phyloP scores from a whole-genome alignment of 2,113 vertebrate genomes.

The Spheniscus mendiculus region DNA sequence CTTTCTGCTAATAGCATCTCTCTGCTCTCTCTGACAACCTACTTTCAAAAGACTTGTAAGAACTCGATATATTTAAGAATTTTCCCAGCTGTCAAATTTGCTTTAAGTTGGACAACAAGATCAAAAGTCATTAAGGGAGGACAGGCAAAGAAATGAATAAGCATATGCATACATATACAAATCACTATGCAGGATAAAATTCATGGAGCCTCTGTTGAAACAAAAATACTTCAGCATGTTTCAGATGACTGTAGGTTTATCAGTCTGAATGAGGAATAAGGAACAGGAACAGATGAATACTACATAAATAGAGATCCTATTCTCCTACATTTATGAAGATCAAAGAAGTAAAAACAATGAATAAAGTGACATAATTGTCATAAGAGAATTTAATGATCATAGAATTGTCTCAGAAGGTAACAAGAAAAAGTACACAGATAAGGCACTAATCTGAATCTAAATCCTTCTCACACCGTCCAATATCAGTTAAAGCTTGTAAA shows the following conservation, averaged over 20 bases:
- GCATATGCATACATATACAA: neutral
- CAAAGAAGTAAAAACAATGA: neutral
- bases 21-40: conserved; percentile 38
- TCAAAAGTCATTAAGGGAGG: conserved; percentile 49
- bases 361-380: conserved; percentile 13
- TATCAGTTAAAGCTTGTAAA: neutral
- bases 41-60: conserved; percentile 35
- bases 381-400: neutral
- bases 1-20: conserved; percentile 40
- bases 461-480: neutral
- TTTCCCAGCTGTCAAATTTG: conserved; percentile 45
- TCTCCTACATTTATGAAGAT: conserved; percentile 25
- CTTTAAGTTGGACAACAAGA: conserved; percentile 49
- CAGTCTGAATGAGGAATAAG: neutral
- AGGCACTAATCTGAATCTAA: neutral
- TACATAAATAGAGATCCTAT: conserved; percentile 30
- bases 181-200: neutral
- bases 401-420: neutral
- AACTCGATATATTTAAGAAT: conserved; percentile 17
- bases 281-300: conserved; percentile 10
- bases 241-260: neutral
- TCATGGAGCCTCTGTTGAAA: neutral
- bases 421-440: neutral
- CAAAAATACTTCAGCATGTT: neutral
- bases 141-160: neutral